Evolutionary conservation across 2,113 vertebrate genomes (phyloP), one percentile per base, ranked within the genome.

Genomic region (Hypanus sabinus): DNA sequence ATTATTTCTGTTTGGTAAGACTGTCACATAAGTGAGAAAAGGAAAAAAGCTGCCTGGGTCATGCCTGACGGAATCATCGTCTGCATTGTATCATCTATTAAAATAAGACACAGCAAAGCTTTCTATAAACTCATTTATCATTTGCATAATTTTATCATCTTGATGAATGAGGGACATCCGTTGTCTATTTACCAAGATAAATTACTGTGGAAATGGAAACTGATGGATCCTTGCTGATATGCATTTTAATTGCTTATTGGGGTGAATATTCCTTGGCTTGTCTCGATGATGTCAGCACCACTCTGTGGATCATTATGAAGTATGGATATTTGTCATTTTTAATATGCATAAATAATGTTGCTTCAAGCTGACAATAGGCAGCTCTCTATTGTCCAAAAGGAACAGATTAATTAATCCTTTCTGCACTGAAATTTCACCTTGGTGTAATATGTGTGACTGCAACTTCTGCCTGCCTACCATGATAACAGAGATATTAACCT

Each of bases 81-180:
- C 65, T 71, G 70, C 33, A 46, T 71, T 55, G 85, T 65, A 90
- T 90, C 85, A 90, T 73, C 91, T 68, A 71, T 93, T 93, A 93
- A 73, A 73, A 55, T 33, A 73, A 93, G 91, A 16, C 36, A 38
- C 91, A 27, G 68, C 33, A 38, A 93, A 71, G 68, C 76, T 96
- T 96, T 97, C 96, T 96, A 96, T 96, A 97, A 96, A 96, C 94
- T 95, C 95, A 95, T 95, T 95, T 97, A 95, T 96, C 95, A 96
- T 97, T 96, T 97, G 96, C 96, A 97, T 97, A 97, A 97, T 97
- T 97, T 96, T 95, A 96, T 96, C 96, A 96, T 95, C 94, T 94
- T 97, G 96, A 97, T 96, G 96, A 96, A 96, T 96, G 95, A 95
- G 96, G 95, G 96, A 95, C 96, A 96, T 96, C 95, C 95, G 94